These are phyloP conservation scores for Paratrypauchen microcephalus DNA, from an alignment of 2,797 vertebrate genomes.

Conservation along the genomic window DNA sequence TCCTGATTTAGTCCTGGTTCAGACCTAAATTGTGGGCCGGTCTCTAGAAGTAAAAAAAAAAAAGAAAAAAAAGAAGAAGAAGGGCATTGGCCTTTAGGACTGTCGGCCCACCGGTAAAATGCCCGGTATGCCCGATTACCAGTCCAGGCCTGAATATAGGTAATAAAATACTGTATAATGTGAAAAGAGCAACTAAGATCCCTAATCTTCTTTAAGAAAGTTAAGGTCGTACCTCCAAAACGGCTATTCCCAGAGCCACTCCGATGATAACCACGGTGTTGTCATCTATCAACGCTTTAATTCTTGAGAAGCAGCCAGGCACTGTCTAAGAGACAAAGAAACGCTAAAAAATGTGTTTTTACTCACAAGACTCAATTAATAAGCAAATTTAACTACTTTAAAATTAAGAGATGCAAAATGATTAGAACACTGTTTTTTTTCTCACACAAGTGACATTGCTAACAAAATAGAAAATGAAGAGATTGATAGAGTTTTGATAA, in stretches of 20 bases:
- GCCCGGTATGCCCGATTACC: too few relatives aligned
- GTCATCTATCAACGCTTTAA: conserved; percentile 62
- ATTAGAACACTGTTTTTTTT: not conserved
- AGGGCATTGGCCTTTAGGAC: too few relatives aligned
- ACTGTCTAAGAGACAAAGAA: conserved; percentile 33
- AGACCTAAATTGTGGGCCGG: too few relatives aligned
- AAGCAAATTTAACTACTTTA: not conserved
- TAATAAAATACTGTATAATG: not conserved
- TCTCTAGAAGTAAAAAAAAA: too few relatives aligned
- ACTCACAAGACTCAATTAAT: not conserved
- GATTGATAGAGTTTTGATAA: too few relatives aligned
- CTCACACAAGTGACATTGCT: too few relatives aligned
- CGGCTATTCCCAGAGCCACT: conserved; percentile 78
- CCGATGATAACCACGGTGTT: conserved; percentile 72
- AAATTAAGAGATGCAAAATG: not conserved
- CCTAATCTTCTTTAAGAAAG: not conserved
- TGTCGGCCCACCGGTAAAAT: too few relatives aligned
- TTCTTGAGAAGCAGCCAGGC: conserved; percentile 69
- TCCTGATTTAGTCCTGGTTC: too few relatives aligned
- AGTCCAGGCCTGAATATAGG: too few relatives aligned
- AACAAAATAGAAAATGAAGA: too few relatives aligned
- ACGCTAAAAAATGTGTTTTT: not conserved
- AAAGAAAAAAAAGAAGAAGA: too few relatives aligned
- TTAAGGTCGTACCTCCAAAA: conserved; percentile 74
- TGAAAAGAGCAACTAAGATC: not conserved